These are phyloP conservation scores for Gallinago media DNA, from an alignment of 2,113 vertebrate species.

Conservation along the genomic window DNA sequence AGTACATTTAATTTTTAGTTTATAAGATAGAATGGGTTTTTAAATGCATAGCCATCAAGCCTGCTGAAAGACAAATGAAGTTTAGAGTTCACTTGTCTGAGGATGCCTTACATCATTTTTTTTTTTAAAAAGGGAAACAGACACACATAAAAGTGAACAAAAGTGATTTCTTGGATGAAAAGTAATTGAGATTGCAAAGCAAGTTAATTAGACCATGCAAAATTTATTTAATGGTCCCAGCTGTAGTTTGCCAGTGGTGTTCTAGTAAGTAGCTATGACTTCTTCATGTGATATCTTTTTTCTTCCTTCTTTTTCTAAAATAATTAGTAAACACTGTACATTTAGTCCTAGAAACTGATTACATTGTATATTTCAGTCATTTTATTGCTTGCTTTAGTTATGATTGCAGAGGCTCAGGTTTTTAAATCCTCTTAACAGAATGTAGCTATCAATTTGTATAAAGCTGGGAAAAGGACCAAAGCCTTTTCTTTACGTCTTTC, in stretches of 20 bases:
- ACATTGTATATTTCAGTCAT: constrained; percentile 54
- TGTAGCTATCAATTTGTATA: constrained; percentile 28
- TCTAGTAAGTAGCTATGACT: not conserved
- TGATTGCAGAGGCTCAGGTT: constrained; percentile 42
- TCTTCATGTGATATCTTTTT: not conserved
- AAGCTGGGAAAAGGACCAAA: not conserved
- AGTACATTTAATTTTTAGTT: constrained; percentile 99
- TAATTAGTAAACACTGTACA: constrained; percentile 47
- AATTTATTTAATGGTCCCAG: constrained; percentile 80
- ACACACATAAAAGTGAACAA: constrained; percentile 79
- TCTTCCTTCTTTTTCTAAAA: constrained; percentile 2
- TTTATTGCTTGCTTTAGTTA: constrained; percentile 75
- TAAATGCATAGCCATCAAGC: constrained; percentile 97
- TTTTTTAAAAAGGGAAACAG: constrained; percentile 80
- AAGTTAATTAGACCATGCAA: constrained; percentile 83
- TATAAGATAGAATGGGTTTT: constrained; percentile 99
- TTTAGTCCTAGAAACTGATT: constrained; percentile 27
- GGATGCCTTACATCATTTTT: constrained; percentile 87
- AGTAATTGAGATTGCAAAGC: constrained; percentile 84
- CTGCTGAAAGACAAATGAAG: constrained; percentile 97
- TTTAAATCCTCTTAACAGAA: constrained; percentile 71
- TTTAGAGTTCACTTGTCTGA: constrained; percentile 92
- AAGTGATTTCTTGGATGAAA: constrained; percentile 79
- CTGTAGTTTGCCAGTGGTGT: constrained; percentile 49
- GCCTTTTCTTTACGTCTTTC: not conserved